Conservation (phyloP, 2,113 vertebrate genomes). For the Delphinus delphis region DNA sequence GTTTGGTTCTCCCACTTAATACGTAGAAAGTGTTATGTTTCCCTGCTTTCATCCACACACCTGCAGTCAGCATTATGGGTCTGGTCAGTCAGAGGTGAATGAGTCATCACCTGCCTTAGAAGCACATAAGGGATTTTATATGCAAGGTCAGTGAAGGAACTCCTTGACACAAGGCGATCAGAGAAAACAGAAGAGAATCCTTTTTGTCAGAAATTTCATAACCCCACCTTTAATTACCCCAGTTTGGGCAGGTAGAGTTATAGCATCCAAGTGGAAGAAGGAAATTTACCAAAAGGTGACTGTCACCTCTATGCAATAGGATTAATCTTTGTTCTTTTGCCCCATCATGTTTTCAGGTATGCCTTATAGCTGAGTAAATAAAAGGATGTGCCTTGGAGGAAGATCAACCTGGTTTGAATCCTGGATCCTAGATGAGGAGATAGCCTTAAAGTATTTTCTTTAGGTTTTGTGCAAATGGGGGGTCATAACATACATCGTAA, state of each 20-base stretch:
- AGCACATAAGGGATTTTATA: neutral
- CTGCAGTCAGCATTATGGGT: neutral
- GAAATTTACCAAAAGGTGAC: neutral
- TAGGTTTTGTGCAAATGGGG: neutral
- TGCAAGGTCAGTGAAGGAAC: constrained; percentile 15
- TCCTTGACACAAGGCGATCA: neutral
- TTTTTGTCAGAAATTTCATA: neutral
- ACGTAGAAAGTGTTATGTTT: neutral
- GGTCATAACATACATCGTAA: neutral
- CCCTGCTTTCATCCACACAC: neutral
- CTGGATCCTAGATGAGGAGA: neutral
- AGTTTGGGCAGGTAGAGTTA: neutral
- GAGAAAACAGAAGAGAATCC: neutral
- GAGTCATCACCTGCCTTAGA: neutral
- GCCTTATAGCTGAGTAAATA: neutral
- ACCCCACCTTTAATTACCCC: neutral
- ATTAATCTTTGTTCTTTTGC: neutral
- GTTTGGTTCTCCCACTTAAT: neutral
- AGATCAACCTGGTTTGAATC: neutral
- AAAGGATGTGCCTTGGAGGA: neutral
- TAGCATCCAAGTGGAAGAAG: neutral
- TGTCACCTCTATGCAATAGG: neutral
- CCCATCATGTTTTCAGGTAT: neutral
- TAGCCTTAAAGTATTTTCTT: neutral
- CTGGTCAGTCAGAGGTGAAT: constrained; percentile 23